These are phyloP conservation scores for Dryoscopus gambensis DNA, from an alignment of 2,113 vertebrate genomes.

Conservation along the genomic window DNA sequence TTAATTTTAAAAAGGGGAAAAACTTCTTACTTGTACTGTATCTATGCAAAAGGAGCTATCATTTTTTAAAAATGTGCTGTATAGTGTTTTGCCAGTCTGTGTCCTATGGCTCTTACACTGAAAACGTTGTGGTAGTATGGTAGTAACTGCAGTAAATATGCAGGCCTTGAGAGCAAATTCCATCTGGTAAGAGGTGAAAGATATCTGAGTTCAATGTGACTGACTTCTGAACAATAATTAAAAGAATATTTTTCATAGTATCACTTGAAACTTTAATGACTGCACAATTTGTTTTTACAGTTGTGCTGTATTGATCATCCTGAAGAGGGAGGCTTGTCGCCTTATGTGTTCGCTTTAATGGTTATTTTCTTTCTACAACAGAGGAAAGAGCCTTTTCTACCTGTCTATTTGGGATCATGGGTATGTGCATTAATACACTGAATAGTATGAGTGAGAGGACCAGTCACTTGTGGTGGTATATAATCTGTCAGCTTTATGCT, in stretches of 20 bases:
- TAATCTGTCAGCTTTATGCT: background rate
- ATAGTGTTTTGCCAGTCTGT: background rate
- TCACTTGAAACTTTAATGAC: background rate
- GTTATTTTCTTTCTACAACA: constrained; percentile 92
- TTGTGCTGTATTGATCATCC: constrained; percentile 84
- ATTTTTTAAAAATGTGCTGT: background rate
- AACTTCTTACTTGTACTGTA: background rate
- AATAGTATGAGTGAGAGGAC: background rate
- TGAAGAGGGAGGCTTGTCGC: constrained; percentile 89
- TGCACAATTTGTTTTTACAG: constrained; percentile 60
- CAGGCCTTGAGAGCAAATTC: background rate
- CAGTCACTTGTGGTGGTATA: background rate
- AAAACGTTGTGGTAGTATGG: background rate
- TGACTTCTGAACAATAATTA: background rate
- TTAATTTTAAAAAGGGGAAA: background rate
- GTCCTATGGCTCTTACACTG: background rate
- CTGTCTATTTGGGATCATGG: constrained; percentile 86
- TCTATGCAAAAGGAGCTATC: background rate
- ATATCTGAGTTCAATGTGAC: background rate
- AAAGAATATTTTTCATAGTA: background rate
- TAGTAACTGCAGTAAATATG: background rate
- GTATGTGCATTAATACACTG: constrained; percentile 59
- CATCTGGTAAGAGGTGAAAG: background rate
- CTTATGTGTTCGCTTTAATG: constrained; percentile 87
- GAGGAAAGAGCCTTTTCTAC: constrained; percentile 84